Base-by-base conservation (phyloP, 2,113 vertebrate species). In the Sarotherodon lohbergeri region DNA sequence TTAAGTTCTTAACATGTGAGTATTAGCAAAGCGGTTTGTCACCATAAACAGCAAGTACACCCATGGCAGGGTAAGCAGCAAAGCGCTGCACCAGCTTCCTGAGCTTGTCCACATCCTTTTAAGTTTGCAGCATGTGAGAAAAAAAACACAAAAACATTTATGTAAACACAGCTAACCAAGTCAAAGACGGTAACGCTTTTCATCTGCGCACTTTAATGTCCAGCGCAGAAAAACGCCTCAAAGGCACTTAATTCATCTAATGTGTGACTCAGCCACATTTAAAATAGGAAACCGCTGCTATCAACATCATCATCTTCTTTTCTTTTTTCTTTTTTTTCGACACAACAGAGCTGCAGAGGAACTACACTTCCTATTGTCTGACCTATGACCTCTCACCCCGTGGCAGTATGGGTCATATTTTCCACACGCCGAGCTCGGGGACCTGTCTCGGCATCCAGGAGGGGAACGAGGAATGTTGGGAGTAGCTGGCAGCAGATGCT, bases 401-500 rank as follows among this genome's bases (percentile, higher is more conserved):
- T 87, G 52, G 87, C 84, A 83, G 61, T 14, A 80, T 85, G 61
- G 84, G 86, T 91, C 93, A 93, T 87, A 93, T 93, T 90, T 92
- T 91, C 90, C 89, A 93, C 96, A 96, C 88, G 84, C 81, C 89
- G 59, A 90, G 84, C 79, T 50, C 61, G 5, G 52, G 83, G 88
- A 83, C 80, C 88, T 86, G 88, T 91, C 81, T 81, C 86, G 91
- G 94, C 87, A 86, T 90, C 90, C 92, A 86, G 87, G 90, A 86
- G 88, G 90, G 88, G 85, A 86, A 95, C 63, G 86, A 93, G 93
- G 94, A 96, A 95, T 95, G 94, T 88, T 66, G 61, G 88, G 91
- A 94, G 91, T 86, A 83, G 91, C 89, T 95, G 95, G 93, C 93
- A 94, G 92, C 95, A 94, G 92, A 94, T 90, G 90, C 90, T 90